phyloP scores from a whole-genome alignment of 2,888 invertebrate genomes.

The Muschampia plurimacula region DNA sequence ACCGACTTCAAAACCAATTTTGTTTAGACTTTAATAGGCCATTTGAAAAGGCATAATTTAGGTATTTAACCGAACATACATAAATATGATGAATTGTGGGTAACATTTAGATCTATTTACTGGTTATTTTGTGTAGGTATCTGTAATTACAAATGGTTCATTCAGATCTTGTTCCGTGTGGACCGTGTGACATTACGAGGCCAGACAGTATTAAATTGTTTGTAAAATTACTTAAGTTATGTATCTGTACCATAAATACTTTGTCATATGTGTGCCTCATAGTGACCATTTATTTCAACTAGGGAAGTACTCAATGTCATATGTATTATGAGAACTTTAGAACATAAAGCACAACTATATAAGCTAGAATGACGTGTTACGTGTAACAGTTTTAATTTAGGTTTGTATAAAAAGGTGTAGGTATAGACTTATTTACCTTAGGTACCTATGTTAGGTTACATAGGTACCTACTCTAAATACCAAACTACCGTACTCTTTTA shows the following conservation, averaged over 20 bases:
- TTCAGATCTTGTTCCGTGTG: conserved; percentile 2
- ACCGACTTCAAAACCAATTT: no score
- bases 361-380: not conserved
- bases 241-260: conserved; percentile 10
- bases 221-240: conserved; percentile 30
- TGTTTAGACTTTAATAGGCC: no score
- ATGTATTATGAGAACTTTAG: not conserved
- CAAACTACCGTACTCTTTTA: no score
- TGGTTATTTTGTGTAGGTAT: conserved; percentile 11
- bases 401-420: no score
- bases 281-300: conserved; percentile 13
- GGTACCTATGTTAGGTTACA: no score
- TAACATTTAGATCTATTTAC: not conserved
- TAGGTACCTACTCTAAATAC: no score
- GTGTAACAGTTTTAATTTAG: no score
- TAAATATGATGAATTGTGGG: not conserved
- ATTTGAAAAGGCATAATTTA: no score
- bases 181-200: conserved; percentile 34
- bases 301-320: conserved; percentile 3
- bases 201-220: conserved; percentile 27
- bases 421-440: no score
- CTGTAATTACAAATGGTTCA: conserved; percentile 28
- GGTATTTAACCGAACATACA: no score
- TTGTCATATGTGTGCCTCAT: not conserved
- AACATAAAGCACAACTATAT: not conserved